Conservation (phyloP, 2,888 invertebrate genomes). For the Trichogramma dendrolimi region DNA sequence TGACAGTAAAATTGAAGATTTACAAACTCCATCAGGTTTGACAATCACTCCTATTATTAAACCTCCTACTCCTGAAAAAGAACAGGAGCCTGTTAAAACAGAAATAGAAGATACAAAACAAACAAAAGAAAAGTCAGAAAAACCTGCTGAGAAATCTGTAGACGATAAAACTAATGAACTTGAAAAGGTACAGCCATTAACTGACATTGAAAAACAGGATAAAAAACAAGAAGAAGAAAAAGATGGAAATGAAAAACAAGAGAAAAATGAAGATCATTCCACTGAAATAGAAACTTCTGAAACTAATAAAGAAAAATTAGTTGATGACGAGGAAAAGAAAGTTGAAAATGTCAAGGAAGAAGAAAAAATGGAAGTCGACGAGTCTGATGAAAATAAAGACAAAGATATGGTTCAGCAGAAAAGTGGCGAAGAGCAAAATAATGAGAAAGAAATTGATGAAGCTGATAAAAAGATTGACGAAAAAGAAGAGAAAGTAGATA, state of each 20-base stretch:
- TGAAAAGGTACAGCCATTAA: conserved; percentile 46
- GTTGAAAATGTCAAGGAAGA: conserved; percentile 24
- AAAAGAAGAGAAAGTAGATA: conserved; percentile 24
- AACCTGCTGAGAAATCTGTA: conserved; percentile 35
- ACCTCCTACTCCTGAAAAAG: conserved; percentile 38
- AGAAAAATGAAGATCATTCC: conserved; percentile 33
- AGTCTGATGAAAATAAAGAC: conserved; percentile 28
- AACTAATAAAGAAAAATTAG: background rate
- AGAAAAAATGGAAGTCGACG: conserved; percentile 26
- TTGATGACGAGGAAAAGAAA: conserved; percentile 19
- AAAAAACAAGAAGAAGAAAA: conserved; percentile 27
- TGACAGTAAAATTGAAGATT: conserved; percentile 49
- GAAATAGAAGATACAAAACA: conserved; percentile 38
- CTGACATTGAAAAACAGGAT: conserved; percentile 31
- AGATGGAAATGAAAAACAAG: conserved; percentile 21
- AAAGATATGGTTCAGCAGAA: conserved; percentile 25
- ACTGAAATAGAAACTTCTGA: conserved; percentile 20
- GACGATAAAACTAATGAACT: conserved; percentile 33
- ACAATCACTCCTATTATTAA: conserved; percentile 46
- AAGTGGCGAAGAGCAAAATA: conserved; percentile 30
- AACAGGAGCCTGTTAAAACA: conserved; percentile 33
- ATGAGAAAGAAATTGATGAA: conserved; percentile 19
- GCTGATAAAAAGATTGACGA: conserved; percentile 27
- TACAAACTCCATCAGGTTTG: conserved; percentile 40
- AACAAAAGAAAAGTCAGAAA: conserved; percentile 45